phyloP scores from a whole-genome alignment of 2,888 invertebrate genomes.

The Molanna angustata region DNA sequence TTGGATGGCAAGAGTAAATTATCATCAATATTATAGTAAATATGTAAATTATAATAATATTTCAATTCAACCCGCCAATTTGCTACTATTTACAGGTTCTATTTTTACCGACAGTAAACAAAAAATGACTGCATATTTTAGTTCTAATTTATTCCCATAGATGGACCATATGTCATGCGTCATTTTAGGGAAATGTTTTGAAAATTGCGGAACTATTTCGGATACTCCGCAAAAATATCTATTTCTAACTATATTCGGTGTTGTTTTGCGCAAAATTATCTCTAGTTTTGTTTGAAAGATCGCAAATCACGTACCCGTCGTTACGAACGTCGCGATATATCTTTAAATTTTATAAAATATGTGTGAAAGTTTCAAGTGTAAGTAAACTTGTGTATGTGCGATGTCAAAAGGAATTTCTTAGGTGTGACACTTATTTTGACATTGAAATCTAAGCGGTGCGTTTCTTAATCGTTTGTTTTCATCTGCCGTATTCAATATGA shows the following conservation, averaged over 20 bases:
- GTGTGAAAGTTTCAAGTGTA: slow-evolving; percentile 14
- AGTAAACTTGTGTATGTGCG: slow-evolving; percentile 8
- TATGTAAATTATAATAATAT: too few species aligned
- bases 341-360: slow-evolving; percentile 6
- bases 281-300: neutral
- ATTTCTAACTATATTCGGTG: neutral
- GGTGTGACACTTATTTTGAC: slow-evolving; percentile 17
- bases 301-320: neutral
- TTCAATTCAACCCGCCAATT: too few species aligned
- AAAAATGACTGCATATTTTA: too few species aligned
- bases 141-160: slow-evolving; percentile 10
- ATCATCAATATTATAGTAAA: too few species aligned
- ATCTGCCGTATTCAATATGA: too few species aligned
- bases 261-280: neutral
- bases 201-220: neutral
- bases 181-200: slow-evolving; percentile 20
- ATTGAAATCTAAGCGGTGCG: neutral
- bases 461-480: too few species aligned
- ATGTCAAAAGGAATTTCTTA: slow-evolving; percentile 19
- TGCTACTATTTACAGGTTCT: neutral
- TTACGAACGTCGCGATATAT: too few species aligned
- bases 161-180: slow-evolving; percentile 22
- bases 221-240: slow-evolving; percentile 11
- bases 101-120: too few species aligned
- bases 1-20: too few species aligned